Evolutionary conservation across 2,797 vertebrate species (phyloP).

Genomic region (Melanotaenia parkinsoni): DNA sequence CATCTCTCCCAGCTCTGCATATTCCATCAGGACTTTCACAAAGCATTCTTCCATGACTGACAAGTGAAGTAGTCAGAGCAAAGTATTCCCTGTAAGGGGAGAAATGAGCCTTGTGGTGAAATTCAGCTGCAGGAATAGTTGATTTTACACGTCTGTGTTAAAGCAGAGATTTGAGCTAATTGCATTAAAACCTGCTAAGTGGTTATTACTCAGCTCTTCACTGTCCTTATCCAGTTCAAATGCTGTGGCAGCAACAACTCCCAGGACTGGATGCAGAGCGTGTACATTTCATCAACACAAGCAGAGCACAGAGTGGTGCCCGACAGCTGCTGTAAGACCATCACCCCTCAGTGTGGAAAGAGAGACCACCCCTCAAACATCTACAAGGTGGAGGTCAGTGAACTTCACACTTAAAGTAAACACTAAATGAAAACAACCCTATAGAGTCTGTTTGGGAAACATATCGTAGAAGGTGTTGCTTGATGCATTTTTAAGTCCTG

Average conservation of each 20-base stretch:
- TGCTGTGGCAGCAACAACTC: slow-evolving; percentile 91
- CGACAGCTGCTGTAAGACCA: slow-evolving; percentile 91
- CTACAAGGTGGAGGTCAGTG: slow-evolving; percentile 90
- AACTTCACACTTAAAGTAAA: not conserved
- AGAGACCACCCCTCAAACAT: slow-evolving; percentile 91
- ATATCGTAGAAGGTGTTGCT: not conserved
- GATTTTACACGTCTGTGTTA: not conserved
- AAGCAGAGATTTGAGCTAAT: not conserved
- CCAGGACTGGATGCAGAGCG: slow-evolving; percentile 84
- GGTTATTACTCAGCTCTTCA: not conserved
- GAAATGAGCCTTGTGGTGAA: not conserved
- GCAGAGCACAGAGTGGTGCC: slow-evolving; percentile 82
- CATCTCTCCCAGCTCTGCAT: slow-evolving; percentile 5
- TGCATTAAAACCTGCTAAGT: not conserved
- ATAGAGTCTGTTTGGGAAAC: not conserved
- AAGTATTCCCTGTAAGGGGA: slow-evolving; percentile 1
- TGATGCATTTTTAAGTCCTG: not conserved
- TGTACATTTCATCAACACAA: slow-evolving; percentile 73
- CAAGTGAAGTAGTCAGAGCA: not conserved
- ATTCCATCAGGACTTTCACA: not conserved
- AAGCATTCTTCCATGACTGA: slow-evolving; percentile 14
- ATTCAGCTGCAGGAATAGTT: not conserved
- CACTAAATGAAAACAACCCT: not conserved
- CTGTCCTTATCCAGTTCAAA: slow-evolving; percentile 81
- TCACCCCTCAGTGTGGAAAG: slow-evolving; percentile 81